phyloP scores from a whole-genome alignment of 2,888 invertebrate species.

The Nephrotoma appendiculata region DNA sequence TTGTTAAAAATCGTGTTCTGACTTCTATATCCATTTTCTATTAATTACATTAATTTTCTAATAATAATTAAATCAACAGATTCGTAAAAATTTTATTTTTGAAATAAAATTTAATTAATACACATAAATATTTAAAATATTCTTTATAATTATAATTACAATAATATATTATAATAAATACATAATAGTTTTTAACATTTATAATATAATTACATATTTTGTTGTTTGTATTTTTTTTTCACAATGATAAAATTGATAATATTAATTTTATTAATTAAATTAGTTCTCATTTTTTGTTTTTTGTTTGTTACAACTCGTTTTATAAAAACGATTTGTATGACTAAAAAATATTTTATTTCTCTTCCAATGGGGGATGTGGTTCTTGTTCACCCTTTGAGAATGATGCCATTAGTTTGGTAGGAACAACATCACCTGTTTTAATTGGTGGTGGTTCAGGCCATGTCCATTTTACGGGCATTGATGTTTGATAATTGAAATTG shows the following conservation, averaged over 20 bases:
- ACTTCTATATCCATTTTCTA: neutral
- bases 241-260: neutral
- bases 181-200: neutral
- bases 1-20: neutral
- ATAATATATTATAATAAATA: neutral
- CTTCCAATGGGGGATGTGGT: neutral
- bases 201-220: neutral
- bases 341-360: neutral
- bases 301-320: neutral
- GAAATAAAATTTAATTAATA: neutral
- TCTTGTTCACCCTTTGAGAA: conserved; percentile 1
- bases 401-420: conserved; percentile 1
- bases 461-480: conserved; percentile 54
- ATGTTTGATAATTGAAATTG: conserved; percentile 60
- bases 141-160: neutral
- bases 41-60: too few species aligned
- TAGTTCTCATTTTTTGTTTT: neutral
- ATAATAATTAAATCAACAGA: neutral
- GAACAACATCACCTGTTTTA: conserved; percentile 22
- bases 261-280: neutral
- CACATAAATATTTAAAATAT: neutral
- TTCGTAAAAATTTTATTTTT: neutral
- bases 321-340: neutral
- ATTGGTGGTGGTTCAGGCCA: conserved; percentile 37
- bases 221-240: neutral